Evolutionary conservation across 1,140 invertebrate genomes (phyloP).

Genomic region (Lanistes nyassanus): DNA sequence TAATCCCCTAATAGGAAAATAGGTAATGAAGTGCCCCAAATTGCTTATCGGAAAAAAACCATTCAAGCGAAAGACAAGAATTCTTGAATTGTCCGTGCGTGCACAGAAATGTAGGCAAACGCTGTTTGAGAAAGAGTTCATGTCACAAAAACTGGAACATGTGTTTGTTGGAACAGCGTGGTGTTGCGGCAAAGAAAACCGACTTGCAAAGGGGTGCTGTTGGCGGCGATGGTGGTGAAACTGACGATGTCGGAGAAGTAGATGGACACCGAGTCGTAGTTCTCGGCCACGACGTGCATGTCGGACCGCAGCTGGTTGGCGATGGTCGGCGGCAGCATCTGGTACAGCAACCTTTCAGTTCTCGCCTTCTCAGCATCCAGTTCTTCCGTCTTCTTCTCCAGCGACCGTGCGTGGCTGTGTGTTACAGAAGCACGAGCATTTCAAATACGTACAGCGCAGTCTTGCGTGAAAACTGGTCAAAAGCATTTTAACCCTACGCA

Average conservation of each 20-base stretch:
- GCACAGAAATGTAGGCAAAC: too few relatives aligned
- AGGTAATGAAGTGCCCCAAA: too few relatives aligned
- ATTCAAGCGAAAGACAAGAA: too few relatives aligned
- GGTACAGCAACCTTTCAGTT: slow-evolving; percentile 50
- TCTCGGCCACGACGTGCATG: slow-evolving; percentile 40
- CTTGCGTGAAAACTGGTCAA: too few relatives aligned
- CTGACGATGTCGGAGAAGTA: slow-evolving; percentile 86
- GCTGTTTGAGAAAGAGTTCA: too few relatives aligned
- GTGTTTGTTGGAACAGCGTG: background rate
- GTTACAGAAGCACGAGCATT: background rate
- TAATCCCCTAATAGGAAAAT: too few relatives aligned
- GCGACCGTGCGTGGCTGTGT: slow-evolving; percentile 17
- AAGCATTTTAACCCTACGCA: too few relatives aligned
- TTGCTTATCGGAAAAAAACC: too few relatives aligned
- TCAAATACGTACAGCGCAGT: too few relatives aligned
- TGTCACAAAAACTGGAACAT: too few relatives aligned
- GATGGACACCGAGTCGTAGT: slow-evolving; percentile 72
- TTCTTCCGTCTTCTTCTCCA: slow-evolving; percentile 41
- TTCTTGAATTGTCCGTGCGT: too few relatives aligned
- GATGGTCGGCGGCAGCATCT: slow-evolving; percentile 48
- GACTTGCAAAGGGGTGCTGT: slow-evolving; percentile 78
- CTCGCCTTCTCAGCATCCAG: slow-evolving; percentile 47
- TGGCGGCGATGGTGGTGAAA: slow-evolving; percentile 80
- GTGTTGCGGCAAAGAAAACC: too few relatives aligned
- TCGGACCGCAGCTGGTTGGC: slow-evolving; percentile 44